phyloP scores from a whole-genome alignment of 2,888 invertebrate genomes.

The Diadegma fenestrale region DNA sequence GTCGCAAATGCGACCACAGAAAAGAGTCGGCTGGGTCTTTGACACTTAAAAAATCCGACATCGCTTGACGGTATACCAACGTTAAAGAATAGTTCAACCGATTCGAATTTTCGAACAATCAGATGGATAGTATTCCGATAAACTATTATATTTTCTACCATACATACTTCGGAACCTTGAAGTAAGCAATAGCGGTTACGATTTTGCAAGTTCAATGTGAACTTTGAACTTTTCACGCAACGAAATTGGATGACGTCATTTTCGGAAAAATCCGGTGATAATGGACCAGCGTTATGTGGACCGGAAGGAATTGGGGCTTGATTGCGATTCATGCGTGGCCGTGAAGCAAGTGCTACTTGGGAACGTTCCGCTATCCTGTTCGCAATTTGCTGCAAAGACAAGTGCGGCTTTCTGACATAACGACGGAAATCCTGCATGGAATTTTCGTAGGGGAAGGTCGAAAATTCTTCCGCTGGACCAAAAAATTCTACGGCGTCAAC shows the following conservation, averaged over 20 bases:
- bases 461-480: too few species aligned
- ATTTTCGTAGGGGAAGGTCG: too few species aligned
- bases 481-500: too few species aligned
- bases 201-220: not conserved
- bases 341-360: not conserved
- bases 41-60: conserved; percentile 25
- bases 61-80: conserved; percentile 26
- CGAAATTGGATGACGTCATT: conserved; percentile 23
- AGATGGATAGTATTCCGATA: not conserved
- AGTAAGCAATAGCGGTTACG: conserved; percentile 24
- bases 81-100: conserved; percentile 12
- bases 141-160: conserved; percentile 18
- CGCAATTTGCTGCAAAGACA: too few species aligned
- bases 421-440: too few species aligned
- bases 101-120: conserved; percentile 21
- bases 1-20: not conserved
- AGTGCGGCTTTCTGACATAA: too few species aligned
- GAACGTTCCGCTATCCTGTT: conserved; percentile 22
- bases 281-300: conserved; percentile 17
- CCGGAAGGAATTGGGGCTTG: not conserved
- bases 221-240: conserved; percentile 13
- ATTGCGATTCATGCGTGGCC: not conserved
- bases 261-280: not conserved
- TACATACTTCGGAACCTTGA: conserved; percentile 11
- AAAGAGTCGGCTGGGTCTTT: not conserved